Percentiles rank a stretch among this genome's conserved stretches.
Evolutionary conservation across 2,113 vertebrate species (phyloP).

Genomic region (Amphiprion percula): DNA sequence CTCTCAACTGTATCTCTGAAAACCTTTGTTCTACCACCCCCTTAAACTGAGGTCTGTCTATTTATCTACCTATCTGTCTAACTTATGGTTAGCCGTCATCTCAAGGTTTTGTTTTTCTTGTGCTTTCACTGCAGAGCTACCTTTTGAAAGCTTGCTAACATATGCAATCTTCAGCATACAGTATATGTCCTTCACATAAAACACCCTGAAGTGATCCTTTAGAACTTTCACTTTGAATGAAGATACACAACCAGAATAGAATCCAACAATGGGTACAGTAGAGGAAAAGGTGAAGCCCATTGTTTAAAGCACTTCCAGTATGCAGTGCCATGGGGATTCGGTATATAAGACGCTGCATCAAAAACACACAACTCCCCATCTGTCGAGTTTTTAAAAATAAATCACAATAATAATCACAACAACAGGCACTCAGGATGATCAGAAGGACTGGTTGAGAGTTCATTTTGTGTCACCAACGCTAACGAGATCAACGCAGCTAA

Average conservation of each 20-base stretch:
- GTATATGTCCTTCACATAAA: conserved; percentile 44
- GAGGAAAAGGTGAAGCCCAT: conserved; percentile 21
- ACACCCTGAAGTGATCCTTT: conserved; percentile 14
- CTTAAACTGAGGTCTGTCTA: conserved; percentile 1
- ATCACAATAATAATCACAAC: conserved; percentile 31
- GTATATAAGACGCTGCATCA: conserved; percentile 5
- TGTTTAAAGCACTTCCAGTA: background rate
- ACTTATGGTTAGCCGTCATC: background rate
- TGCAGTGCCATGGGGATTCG: conserved; percentile 5
- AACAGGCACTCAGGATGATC: conserved; percentile 34
- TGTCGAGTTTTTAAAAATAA: conserved; percentile 29
- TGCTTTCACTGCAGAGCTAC: background rate
- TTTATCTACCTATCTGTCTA: background rate
- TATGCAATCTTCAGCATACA: conserved; percentile 36
- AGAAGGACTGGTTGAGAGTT: conserved; percentile 38
- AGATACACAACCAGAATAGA: conserved; percentile 26
- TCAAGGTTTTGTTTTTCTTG: conserved; percentile 34
- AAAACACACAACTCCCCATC: conserved; percentile 36
- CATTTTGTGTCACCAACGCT: conserved; percentile 34
- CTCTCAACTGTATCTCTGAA: conserved; percentile 13
- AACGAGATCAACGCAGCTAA: conserved; percentile 57
- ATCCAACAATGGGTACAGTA: conserved; percentile 8
- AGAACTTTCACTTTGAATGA: conserved; percentile 13
- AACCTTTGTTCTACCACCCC: conserved; percentile 22
- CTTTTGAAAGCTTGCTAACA: conserved; percentile 36